These are phyloP conservation scores for Chrysomela aeneicollis DNA, from an alignment of 2,888 invertebrate species.

Conservation along the genomic window DNA sequence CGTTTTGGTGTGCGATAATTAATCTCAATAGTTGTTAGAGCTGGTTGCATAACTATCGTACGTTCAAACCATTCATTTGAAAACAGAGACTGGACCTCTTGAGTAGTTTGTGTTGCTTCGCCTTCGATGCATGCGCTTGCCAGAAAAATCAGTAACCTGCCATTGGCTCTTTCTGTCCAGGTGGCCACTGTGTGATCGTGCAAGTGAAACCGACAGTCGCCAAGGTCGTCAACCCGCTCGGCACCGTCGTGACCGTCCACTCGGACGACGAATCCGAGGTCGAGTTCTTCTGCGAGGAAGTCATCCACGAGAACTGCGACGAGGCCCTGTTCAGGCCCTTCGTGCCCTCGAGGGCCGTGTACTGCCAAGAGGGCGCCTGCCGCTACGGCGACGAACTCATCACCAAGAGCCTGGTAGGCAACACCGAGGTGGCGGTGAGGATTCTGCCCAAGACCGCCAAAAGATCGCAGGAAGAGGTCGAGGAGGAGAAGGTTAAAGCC, in stretches of 20 bases:
- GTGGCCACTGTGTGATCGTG: constrained; percentile 64
- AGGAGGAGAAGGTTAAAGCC: constrained; percentile 19
- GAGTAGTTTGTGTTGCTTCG: background rate
- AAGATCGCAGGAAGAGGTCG: constrained; percentile 9
- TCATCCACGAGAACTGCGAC: constrained; percentile 70
- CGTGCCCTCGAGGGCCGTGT: constrained; percentile 63
- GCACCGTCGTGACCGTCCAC: constrained; percentile 70
- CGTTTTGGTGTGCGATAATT: too few species aligned
- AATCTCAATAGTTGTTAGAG: too few species aligned
- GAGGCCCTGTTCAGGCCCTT: constrained; percentile 76
- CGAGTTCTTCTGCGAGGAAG: constrained; percentile 52
- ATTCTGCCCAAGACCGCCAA: constrained; percentile 32
- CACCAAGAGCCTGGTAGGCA: constrained; percentile 48
- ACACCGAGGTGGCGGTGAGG: constrained; percentile 51
- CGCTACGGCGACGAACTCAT: constrained; percentile 45
- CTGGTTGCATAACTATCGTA: background rate
- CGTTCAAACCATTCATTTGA: too few species aligned
- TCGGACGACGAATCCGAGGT: constrained; percentile 59
- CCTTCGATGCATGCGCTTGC: background rate
- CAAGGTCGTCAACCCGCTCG: constrained; percentile 80
- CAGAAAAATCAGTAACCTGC: constrained; percentile 66
- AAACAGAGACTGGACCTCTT: background rate
- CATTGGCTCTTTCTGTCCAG: constrained; percentile 88
- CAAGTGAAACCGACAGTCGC: constrained; percentile 64
- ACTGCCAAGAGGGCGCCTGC: constrained; percentile 43